A percentile compares a stretch with the other conserved stretches of the same genome.
phyloP scores from a whole-genome alignment of 1,140 invertebrate species.

The Drosophila pectinifera region DNA sequence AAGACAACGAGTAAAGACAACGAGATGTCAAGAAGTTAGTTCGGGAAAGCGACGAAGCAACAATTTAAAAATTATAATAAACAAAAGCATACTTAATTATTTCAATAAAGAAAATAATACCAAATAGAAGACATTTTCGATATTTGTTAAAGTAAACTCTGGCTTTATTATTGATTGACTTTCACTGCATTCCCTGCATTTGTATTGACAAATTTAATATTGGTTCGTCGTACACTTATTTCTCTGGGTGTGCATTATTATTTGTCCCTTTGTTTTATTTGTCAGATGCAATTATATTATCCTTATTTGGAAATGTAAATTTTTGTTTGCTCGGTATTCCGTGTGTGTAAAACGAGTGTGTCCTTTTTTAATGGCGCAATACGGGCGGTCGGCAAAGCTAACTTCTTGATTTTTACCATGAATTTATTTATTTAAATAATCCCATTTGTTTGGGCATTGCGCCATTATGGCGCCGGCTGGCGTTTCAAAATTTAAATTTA shows the following conservation, averaged over 20 bases:
- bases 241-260: conserved; percentile 7
- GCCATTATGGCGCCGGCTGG: conserved; percentile 24
- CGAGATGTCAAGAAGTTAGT: no score
- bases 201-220: not conserved
- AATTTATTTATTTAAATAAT: conserved; percentile 82
- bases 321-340: conserved; percentile 50
- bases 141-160: no score
- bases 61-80: no score
- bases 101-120: no score
- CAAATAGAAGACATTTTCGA: no score
- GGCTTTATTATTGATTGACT: not conserved
- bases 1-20: no score
- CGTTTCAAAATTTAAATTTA: conserved; percentile 80
- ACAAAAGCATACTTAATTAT: no score
- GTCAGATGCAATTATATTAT: conserved; percentile 43
- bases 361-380: conserved; percentile 15
- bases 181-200: not conserved
- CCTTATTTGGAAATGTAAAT: conserved; percentile 41
- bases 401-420: conserved; percentile 72
- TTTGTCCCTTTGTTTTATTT: conserved; percentile 13
- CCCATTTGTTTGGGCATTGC: conserved; percentile 63
- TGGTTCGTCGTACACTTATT: not conserved
- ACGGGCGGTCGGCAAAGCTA: conserved; percentile 24
- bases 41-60: no score
- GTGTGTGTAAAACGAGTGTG: conserved; percentile 17